Evolutionary conservation across 2,797 vertebrate species (phyloP), one percentile per base, ranked within the genome.

Genomic region (Phoeniculus purpureus): DNA sequence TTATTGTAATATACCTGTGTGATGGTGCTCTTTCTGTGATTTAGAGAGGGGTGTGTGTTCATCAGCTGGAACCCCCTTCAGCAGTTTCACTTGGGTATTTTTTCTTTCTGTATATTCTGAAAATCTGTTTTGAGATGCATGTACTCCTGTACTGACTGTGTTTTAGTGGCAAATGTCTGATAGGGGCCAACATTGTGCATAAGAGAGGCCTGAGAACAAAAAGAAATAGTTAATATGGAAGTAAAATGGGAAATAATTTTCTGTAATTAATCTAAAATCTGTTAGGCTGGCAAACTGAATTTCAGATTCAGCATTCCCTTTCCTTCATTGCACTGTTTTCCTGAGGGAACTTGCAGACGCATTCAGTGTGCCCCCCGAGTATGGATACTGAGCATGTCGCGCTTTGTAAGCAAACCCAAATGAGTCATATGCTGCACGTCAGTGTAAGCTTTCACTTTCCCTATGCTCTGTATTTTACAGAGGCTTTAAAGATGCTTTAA

Each of bases 361-460:
- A 47, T 50, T 37, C 56, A 61, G 25, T 10, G 32, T 40, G 43
- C 85, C 50, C 26, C 43, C 73, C 90, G 14, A 37, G 14, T 26
- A 6, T 0, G 19, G 55, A 6, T 71, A 32, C 8, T 0, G 2
- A 75, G 64, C 20, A 21, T 0, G 0, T 81, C 51, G 45, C 66
- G 29, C 45, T 58, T 83, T 61, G 26, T 32, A 34, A 72, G 48
- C 32, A 59, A 75, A 45, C 70, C 37, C 66, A n/a, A 40, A 10
- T 26, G 65, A 37, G 15, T 60, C 13, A 14, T 40, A 0, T 50
- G 43, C 45, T 23, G 89, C 54, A 15, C 27, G 86, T 7, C 43
- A 31, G 47, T 47, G 50, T 51, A 31, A 73, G 77, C 74, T 76
- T 89, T 91, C 32, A 47, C 27, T 19, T 29, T 81, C 58, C 23